These are phyloP conservation scores for Polypedilum pembai DNA, from an alignment of 1,140 invertebrate species.

Conservation along the genomic window DNA sequence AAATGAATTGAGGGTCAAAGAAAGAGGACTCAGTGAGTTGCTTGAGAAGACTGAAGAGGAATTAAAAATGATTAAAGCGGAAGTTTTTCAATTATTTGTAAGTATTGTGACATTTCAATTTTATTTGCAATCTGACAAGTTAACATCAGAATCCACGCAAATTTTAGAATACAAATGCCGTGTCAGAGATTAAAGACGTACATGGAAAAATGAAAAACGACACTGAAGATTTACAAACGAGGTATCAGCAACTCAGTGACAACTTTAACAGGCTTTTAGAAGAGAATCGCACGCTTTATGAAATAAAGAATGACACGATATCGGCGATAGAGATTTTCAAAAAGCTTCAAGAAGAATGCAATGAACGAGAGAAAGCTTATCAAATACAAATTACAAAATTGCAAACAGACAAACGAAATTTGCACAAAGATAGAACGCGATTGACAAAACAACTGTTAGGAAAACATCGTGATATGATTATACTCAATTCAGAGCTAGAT, in stretches of 20 bases:
- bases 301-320: conserved; percentile 19
- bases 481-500: conserved; percentile 20
- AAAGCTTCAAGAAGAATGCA: conserved; percentile 6
- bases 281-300: background rate
- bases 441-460: background rate
- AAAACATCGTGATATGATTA: conserved; percentile 21
- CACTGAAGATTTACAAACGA: background rate
- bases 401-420: background rate
- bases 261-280: background rate
- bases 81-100: conserved; percentile 22
- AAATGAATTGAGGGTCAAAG: background rate
- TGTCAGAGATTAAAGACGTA: background rate
- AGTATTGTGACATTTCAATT: background rate
- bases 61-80: background rate
- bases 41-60: conserved; percentile 9
- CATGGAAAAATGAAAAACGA: background rate
- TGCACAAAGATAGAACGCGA: conserved; percentile 26
- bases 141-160: background rate
- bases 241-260: background rate
- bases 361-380: background rate
- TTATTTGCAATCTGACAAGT: too few relatives aligned
- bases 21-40: background rate
- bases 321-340: conserved; percentile 7
- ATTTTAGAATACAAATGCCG: background rate
- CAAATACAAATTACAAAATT: background rate